Conservation (phyloP, 2,797 vertebrate species). For the Sebastes itinus region DNA sequence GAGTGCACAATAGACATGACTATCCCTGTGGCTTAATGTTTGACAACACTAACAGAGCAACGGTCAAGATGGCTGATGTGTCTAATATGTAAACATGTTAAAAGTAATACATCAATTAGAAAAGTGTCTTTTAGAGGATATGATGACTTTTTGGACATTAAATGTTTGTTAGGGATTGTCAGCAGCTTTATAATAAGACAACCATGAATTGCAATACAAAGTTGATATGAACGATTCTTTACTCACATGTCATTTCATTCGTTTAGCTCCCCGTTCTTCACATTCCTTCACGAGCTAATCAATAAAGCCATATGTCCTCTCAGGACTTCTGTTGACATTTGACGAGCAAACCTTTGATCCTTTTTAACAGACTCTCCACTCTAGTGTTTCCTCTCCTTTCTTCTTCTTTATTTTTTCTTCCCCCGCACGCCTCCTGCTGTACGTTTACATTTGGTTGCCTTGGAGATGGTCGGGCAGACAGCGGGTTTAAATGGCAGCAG, state of each 20-base stretch:
- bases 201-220: background rate
- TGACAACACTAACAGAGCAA: slow-evolving; percentile 7
- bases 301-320: background rate
- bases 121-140: background rate
- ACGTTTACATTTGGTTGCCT: slow-evolving; percentile 80
- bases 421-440: slow-evolving; percentile 43
- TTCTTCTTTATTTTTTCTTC: background rate
- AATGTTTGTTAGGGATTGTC: background rate
- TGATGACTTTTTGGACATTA: background rate
- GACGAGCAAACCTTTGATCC: slow-evolving; percentile 23
- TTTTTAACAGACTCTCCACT: slow-evolving; percentile 29
- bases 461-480: slow-evolving; percentile 63
- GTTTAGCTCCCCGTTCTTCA: background rate
- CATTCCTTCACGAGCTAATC: background rate
- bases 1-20: background rate
- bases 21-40: slow-evolving; percentile 17
- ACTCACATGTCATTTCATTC: slow-evolving; percentile 37
- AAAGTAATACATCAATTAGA: background rate
- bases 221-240: background rate
- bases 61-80: background rate
- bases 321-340: background rate
- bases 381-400: slow-evolving; percentile 34
- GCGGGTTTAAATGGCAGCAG: slow-evolving; percentile 40
- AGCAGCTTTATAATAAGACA: background rate
- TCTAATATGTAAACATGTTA: background rate